Conservation (phyloP, 2,888 invertebrate genomes). For the Amorpha juglandis region DNA sequence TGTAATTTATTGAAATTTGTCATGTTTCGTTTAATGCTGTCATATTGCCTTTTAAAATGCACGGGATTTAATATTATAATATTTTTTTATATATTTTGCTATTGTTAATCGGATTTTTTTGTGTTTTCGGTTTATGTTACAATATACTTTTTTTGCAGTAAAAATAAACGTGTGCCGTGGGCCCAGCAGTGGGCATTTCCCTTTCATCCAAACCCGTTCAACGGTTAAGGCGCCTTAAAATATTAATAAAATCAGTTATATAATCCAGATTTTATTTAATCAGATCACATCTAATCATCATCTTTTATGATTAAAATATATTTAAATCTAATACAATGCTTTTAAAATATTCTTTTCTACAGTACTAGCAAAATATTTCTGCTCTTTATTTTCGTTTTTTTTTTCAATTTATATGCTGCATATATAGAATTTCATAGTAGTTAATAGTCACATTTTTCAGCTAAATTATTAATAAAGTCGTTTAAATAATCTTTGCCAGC, state of each 20-base stretch:
- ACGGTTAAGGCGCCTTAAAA: background rate
- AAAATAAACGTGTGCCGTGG: too few species aligned
- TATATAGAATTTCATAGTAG: constrained; percentile 5
- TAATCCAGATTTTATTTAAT: constrained; percentile 53
- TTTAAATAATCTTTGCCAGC: constrained; percentile 50
- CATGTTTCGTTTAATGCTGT: too few species aligned
- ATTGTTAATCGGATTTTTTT: too few species aligned
- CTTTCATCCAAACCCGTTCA: too few species aligned
- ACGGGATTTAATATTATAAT: too few species aligned
- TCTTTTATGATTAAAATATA: constrained; percentile 1
- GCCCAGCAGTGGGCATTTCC: too few species aligned
- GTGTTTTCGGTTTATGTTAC: too few species aligned
- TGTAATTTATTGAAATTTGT: too few species aligned
- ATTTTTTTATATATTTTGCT: too few species aligned
- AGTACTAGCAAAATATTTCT: constrained; percentile 6
- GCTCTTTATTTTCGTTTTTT: background rate
- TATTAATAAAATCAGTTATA: constrained; percentile 35
- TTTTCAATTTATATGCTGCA: background rate
- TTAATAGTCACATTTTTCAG: constrained; percentile 55
- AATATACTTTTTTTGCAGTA: too few species aligned
- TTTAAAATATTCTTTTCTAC: constrained; percentile 3
- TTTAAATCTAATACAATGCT: constrained; percentile 6
- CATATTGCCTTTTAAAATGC: too few species aligned
- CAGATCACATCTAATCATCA: constrained; percentile 33
- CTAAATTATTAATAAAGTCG: constrained; percentile 63